phyloP scores from a whole-genome alignment of 2,113 vertebrate genomes.

The Cacatua alba region DNA sequence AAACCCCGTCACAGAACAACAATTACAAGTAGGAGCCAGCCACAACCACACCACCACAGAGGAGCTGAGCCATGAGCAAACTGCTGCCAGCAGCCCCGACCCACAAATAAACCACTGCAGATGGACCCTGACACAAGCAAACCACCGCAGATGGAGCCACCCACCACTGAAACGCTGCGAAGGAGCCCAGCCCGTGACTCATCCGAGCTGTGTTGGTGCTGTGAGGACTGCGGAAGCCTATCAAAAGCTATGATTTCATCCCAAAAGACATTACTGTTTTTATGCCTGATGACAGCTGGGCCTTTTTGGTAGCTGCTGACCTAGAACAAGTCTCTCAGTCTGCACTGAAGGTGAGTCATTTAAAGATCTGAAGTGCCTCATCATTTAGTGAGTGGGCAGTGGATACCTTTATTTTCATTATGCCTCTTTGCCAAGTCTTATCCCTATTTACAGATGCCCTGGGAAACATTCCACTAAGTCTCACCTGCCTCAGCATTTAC shows the following conservation, averaged over 20 bases:
- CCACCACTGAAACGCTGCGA: neutral
- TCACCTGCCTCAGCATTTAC: constrained; percentile 46
- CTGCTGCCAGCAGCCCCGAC: neutral
- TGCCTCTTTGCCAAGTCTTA: neutral
- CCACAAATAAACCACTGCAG: neutral
- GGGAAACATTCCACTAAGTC: neutral
- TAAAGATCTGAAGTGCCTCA: neutral
- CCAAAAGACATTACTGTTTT: neutral
- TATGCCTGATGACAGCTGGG: constrained; percentile 41
- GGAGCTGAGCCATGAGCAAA: neutral
- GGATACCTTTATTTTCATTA: neutral
- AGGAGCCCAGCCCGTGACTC: constrained; percentile 26
- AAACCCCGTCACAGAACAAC: neutral
- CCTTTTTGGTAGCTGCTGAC: constrained; percentile 63
- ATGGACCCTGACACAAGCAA: neutral
- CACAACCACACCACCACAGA: neutral
- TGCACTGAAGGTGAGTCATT: constrained; percentile 34
- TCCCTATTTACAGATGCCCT: constrained; percentile 38
- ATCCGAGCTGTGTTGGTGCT: neutral
- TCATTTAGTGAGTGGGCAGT: neutral
- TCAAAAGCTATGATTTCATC: constrained; percentile 56
- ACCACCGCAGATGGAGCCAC: constrained; percentile 28
- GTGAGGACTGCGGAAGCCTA: neutral
- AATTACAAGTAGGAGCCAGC: neutral
- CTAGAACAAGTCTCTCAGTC: constrained; percentile 42